Evolutionary conservation across 2,797 vertebrate species (phyloP).

Genomic region (Peromyscus nudipes): DNA sequence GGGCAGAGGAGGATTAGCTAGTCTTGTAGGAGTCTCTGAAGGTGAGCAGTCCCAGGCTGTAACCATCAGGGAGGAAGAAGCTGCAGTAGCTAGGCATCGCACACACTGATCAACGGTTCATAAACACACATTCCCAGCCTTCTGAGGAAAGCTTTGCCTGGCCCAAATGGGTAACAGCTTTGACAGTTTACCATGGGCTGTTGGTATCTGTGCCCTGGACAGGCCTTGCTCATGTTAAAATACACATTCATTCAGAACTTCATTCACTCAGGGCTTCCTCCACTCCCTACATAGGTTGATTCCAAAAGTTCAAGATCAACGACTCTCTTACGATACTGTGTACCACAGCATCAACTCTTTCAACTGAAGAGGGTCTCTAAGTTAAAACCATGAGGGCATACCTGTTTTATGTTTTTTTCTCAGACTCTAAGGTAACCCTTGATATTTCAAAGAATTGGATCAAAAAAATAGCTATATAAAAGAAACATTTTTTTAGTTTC

Average conservation of each 20-base stretch:
- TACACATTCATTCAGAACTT: background rate
- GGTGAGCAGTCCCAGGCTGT: background rate
- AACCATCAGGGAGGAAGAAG: too few species aligned
- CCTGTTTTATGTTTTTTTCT: background rate
- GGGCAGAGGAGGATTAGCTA: background rate
- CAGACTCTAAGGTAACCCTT: conserved; percentile 14
- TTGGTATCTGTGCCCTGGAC: too few species aligned
- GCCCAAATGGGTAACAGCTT: background rate
- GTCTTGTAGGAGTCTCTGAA: background rate
- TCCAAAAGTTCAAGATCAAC: background rate
- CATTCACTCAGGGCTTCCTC: background rate
- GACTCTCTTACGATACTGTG: background rate
- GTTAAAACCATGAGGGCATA: conserved; percentile 14
- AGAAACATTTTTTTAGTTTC: conserved; percentile 59
- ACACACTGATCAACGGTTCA: background rate
- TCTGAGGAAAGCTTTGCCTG: too few species aligned
- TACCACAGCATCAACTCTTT: background rate
- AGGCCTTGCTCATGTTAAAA: background rate
- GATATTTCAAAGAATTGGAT: conserved; percentile 5
- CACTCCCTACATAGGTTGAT: background rate
- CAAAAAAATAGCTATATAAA: background rate
- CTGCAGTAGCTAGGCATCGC: background rate
- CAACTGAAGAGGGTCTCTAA: background rate
- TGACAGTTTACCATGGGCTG: background rate
- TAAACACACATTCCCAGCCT: background rate